Percentiles rank a stretch among this genome's conserved stretches.
These are phyloP conservation scores for Poecilobothrus nobilitatus DNA, from an alignment of 2,888 invertebrate genomes.

Conservation along the genomic window DNA sequence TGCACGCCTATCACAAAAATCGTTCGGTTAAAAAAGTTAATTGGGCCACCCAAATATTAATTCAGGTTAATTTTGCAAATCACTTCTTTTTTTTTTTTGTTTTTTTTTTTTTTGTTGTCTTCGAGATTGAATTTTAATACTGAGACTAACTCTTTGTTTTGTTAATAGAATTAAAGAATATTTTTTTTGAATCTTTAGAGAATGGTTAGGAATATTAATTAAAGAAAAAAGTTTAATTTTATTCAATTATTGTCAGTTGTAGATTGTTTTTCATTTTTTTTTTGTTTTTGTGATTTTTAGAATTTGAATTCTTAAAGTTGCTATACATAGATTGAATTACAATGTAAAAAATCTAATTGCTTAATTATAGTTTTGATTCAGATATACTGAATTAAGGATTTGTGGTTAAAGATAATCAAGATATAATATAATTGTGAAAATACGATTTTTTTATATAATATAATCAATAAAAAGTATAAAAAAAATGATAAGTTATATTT, in stretches of 20 bases:
- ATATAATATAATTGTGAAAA: no score
- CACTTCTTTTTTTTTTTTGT: neutral
- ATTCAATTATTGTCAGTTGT: neutral
- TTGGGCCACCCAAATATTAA: slow-evolving; percentile 6
- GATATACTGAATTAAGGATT: no score
- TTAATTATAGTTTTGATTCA: neutral
- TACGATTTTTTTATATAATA: no score
- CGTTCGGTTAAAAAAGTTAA: neutral
- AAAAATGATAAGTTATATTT: no score
- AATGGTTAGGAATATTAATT: neutral
- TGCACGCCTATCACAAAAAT: neutral
- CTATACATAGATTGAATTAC: neutral
- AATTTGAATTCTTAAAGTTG: neutral
- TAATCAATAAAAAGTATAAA: no score
- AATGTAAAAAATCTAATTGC: neutral
- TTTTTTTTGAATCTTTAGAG: neutral
- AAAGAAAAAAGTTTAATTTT: neutral
- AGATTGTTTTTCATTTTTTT: neutral
- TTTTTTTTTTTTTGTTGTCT: no score
- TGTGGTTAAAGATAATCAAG: no score
- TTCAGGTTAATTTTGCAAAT: neutral
- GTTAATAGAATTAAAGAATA: no score
- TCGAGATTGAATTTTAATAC: no score
- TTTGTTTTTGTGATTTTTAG: neutral
- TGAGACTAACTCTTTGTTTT: no score